A percentile compares a stretch with the other conserved stretches of the same genome.
These are phyloP conservation scores for Scaptomyza caliginosa DNA, from an alignment of 2,888 invertebrate genomes.

Conservation along the genomic window DNA sequence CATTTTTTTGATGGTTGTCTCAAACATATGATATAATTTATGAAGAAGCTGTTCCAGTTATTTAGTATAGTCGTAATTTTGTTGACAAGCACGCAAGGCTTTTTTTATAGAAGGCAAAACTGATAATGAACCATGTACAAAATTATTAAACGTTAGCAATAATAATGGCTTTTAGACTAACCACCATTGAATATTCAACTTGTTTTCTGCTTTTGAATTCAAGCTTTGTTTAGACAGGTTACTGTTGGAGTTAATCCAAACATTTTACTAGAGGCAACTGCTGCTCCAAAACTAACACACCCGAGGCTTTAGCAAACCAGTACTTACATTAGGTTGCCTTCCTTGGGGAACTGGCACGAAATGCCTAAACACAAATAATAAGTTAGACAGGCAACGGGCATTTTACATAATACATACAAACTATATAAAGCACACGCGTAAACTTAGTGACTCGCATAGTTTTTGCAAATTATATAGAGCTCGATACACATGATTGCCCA, in stretches of 20 bases:
- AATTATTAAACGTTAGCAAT: too few species aligned
- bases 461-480: conserved; percentile 75
- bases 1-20: not conserved
- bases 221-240: not conserved
- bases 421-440: conserved; percentile 21
- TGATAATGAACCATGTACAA: not conserved
- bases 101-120: not conserved
- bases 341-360: not conserved
- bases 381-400: not conserved
- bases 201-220: not conserved
- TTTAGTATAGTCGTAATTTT: conserved; percentile 1
- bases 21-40: not conserved
- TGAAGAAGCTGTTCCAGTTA: not conserved
- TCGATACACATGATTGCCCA: conserved; percentile 80
- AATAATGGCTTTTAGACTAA: too few species aligned
- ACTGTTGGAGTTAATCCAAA: not conserved
- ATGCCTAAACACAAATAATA: conserved; percentile 10
- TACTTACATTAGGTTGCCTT: not conserved
- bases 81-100: not conserved
- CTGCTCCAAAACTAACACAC: not conserved
- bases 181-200: not conserved
- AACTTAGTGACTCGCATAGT: conserved; percentile 57
- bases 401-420: conserved; percentile 7
- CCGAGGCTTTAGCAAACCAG: not conserved
- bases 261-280: not conserved